Conservation (phyloP, 1,140 invertebrate genomes). For the Brevipalpus yothersi region DNA sequence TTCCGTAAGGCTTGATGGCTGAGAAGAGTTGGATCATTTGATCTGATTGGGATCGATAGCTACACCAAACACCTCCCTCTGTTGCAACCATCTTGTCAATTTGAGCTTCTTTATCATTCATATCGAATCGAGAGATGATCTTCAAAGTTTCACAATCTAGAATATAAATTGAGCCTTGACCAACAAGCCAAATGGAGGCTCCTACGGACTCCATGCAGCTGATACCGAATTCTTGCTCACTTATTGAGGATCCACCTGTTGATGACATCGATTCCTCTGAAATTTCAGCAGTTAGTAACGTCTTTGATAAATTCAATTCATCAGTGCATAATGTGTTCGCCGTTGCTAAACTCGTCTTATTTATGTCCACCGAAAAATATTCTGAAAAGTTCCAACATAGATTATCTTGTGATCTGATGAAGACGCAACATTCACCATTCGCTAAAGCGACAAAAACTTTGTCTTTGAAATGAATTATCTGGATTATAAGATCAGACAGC, state of each 20-base stretch:
- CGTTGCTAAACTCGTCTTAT: neutral
- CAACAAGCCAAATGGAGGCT: slow-evolving; percentile 87
- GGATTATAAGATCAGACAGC: slow-evolving; percentile 33
- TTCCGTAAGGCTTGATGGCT: slow-evolving; percentile 69
- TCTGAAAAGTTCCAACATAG: slow-evolving; percentile 6
- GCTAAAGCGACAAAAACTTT: slow-evolving; percentile 81
- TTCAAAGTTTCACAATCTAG: slow-evolving; percentile 73
- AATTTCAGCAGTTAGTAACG: neutral
- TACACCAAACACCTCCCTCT: slow-evolving; percentile 92
- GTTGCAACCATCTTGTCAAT: slow-evolving; percentile 79
- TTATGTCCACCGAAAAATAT: slow-evolving; percentile 7
- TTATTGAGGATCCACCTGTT: too few species aligned
- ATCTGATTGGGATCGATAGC: too few species aligned
- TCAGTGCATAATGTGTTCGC: too few species aligned
- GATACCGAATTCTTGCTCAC: slow-evolving; percentile 21
- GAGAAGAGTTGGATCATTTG: slow-evolving; percentile 85
- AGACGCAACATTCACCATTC: slow-evolving; percentile 34
- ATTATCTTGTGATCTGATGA: neutral
- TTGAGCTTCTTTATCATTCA: slow-evolving; percentile 78
- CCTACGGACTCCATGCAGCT: slow-evolving; percentile 55
- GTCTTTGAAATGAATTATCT: slow-evolving; percentile 69
- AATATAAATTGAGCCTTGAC: slow-evolving; percentile 82
- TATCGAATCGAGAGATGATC: slow-evolving; percentile 63
- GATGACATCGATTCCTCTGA: too few species aligned
- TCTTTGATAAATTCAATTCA: too few species aligned